Conservation (phyloP, 2,797 vertebrate genomes). For the Crax fasciolata region DNA sequence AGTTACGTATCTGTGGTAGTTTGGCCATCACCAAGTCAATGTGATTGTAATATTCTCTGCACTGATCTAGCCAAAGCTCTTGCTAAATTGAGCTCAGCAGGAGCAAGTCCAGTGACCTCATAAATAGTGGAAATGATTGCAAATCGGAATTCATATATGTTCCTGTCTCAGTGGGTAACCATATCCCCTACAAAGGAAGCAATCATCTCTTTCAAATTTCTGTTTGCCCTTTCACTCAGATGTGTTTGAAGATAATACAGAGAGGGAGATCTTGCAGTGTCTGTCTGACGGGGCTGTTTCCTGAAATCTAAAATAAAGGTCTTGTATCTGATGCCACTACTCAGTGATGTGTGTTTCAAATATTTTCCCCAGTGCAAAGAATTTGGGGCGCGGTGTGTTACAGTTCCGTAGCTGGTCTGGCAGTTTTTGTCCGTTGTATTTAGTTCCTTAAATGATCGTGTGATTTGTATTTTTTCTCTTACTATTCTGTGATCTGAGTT, state of each 20-base stretch:
- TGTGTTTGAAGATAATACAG: slow-evolving; percentile 81
- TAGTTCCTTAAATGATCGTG: background rate
- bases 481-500: background rate
- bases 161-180: slow-evolving; percentile 83
- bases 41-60: slow-evolving; percentile 81
- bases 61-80: slow-evolving; percentile 83
- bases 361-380: background rate
- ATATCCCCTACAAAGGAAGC: slow-evolving; percentile 83
- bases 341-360: background rate
- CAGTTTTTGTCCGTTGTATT: background rate
- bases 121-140: slow-evolving; percentile 88
- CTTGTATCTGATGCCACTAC: background rate
- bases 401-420: background rate
- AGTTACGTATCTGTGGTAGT: background rate
- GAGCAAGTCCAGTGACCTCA: slow-evolving; percentile 86
- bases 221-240: slow-evolving; percentile 86
- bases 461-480: background rate
- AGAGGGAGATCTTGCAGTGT: slow-evolving; percentile 62
- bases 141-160: slow-evolving; percentile 85
- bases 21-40: slow-evolving; percentile 81
- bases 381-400: background rate
- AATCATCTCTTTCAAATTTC: slow-evolving; percentile 85
- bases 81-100: slow-evolving; percentile 87
- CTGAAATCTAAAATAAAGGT: slow-evolving; percentile 24
- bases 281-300: slow-evolving; percentile 55